These are phyloP conservation scores for Serripes groenlandicus DNA, from an alignment of 2,888 invertebrate genomes.

Conservation along the genomic window DNA sequence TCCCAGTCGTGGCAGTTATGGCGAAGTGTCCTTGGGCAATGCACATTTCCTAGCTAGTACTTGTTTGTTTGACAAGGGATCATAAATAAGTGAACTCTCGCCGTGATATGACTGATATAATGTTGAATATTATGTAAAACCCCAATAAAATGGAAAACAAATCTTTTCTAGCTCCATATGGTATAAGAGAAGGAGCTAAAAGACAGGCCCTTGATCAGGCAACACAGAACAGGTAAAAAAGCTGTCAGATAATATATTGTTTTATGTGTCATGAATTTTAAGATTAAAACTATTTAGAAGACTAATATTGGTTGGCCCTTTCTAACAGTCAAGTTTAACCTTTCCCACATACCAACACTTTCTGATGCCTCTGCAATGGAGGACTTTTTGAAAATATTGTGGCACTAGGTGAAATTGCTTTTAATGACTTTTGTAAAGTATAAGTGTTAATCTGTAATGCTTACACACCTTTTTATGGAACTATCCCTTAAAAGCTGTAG, in stretches of 20 bases:
- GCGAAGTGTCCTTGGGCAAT: no score
- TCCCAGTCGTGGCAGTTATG: no score
- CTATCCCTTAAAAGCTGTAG: no score
- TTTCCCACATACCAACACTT: neutral
- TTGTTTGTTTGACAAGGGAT: neutral
- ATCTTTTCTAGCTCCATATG: slow-evolving; percentile 94
- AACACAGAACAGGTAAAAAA: no score
- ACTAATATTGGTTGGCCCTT: neutral
- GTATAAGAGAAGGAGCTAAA: slow-evolving; percentile 97
- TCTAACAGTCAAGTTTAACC: neutral
- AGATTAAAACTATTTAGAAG: no score
- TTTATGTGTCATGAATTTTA: no score
- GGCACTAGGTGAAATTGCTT: neutral
- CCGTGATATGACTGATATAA: neutral
- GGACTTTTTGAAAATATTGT: neutral
- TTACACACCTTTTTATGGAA: no score
- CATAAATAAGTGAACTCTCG: neutral
- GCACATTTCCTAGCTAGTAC: neutral
- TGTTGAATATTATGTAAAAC: neutral
- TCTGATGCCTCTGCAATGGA: neutral
- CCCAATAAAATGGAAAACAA: neutral
- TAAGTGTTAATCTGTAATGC: no score
- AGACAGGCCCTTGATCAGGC: slow-evolving; percentile 88
- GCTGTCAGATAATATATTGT: no score
- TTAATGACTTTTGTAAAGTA: no score